These are phyloP conservation scores for Philereme vetulata DNA, from an alignment of 2,888 invertebrate genomes.

Conservation along the genomic window DNA sequence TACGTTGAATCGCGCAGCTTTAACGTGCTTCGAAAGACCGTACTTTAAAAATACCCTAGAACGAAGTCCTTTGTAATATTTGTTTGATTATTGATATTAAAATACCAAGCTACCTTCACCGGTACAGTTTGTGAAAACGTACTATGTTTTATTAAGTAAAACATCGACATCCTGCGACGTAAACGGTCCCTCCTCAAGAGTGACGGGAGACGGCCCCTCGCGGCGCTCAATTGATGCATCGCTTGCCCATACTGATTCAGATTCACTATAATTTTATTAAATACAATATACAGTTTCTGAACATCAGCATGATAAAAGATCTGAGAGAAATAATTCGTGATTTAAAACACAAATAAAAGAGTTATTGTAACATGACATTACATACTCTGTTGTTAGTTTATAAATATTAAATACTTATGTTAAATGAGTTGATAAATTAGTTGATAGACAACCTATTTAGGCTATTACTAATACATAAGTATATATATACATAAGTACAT, in stretches of 20 bases:
- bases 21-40: neutral
- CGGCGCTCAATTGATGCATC: constrained; percentile 78
- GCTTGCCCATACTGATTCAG: constrained; percentile 60
- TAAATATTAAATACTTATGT: too few relatives aligned
- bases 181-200: constrained; percentile 52
- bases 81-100: neutral
- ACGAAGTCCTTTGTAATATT: neutral
- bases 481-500: too few relatives aligned
- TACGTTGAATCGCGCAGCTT: neutral
- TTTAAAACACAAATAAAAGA: too few relatives aligned
- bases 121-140: constrained; percentile 14
- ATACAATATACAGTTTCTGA: constrained; percentile 30
- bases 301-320: constrained; percentile 15
- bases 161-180: constrained; percentile 52
- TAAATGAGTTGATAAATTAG: too few relatives aligned
- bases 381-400: too few relatives aligned
- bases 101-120: neutral
- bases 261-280: constrained; percentile 51
- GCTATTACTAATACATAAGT: too few relatives aligned
- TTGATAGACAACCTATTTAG: too few relatives aligned
- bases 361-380: too few relatives aligned
- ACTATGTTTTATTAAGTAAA: constrained; percentile 36
- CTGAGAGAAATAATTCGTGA: constrained; percentile 2
- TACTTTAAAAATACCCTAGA: too few relatives aligned
- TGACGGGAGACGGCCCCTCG: constrained; percentile 71